Base-by-base conservation (phyloP, 2,888 invertebrate species). In the Uloborus plumipes region DNA sequence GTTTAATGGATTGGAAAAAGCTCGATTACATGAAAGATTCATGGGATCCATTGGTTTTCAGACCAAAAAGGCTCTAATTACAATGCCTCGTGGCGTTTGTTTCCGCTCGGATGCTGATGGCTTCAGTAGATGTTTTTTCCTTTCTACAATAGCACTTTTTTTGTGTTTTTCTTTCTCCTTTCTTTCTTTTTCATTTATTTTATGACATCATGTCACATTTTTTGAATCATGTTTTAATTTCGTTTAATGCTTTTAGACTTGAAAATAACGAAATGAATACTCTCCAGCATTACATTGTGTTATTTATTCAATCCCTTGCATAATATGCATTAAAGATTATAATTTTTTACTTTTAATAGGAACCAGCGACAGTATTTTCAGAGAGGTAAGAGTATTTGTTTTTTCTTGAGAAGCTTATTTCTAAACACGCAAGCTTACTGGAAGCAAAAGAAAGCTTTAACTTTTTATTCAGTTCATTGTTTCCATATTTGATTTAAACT, bases 1-100 rank as follows among this genome's bases (percentile, higher is more conserved):
- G 78, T 73, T 80, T 80, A 80, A 80, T 80, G 79, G 73, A 80
- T 80, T 80, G 79, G 73, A 80, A 80, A 80, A 73, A 73, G 79
- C 61, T 39, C 59, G 72, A 79, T 72, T 66, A 61, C 73, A 80
- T 80, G 73, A 80, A 80, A 71, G 79, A 80, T 80, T 80, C 79
- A 80, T 80, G 66, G 72, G 16, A n/a, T 47, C 61, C 59, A 39
- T 66, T 49, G 66, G 58, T 79, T 79, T 72, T 51, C 58, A 64
- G 53, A 59, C 73, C 67, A 61, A 80, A 73, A 80, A 73, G 79
- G 79, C 59, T 67, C 79, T 80, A 80, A 80, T 80, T 80, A 73
- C 79, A 67, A 80, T 80, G 79, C 79, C 69, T 73, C 61, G 73
- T 67, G 73, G 79, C 79, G 69, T 80, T 80, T 80, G 73, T 80